phyloP scores from a whole-genome alignment of 2,113 vertebrate species.

The Scytalopus superciliaris region DNA sequence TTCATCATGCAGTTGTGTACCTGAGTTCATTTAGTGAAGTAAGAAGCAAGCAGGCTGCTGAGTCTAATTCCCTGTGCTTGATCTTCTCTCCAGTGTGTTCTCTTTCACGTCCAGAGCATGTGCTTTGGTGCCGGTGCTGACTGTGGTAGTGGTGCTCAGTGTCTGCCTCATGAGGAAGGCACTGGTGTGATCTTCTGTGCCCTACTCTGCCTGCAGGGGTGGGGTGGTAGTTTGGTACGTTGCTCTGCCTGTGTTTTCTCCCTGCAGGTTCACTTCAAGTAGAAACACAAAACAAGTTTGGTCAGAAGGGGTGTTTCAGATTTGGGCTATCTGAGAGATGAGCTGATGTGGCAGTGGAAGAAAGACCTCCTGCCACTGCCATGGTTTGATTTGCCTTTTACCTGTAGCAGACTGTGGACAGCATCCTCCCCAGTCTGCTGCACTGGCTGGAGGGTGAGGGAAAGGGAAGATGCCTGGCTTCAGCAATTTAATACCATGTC shows the following conservation, averaged over 20 bases:
- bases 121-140: neutral
- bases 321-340: neutral
- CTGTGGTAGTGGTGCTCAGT: neutral
- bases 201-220: neutral
- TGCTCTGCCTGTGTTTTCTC: neutral
- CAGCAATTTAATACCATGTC: neutral
- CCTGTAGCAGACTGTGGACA: neutral
- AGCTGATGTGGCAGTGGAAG: neutral
- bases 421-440: neutral
- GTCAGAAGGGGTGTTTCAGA: neutral
- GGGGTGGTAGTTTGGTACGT: too few relatives aligned
- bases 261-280: neutral
- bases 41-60: neutral
- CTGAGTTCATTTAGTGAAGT: neutral
- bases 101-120: neutral
- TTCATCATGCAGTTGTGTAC: neutral
- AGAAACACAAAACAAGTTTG: neutral
- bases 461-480: neutral
- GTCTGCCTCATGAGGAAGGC: neutral
- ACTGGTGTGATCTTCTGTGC: neutral
- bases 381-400: neutral
- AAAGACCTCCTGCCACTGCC: neutral
- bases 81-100: neutral
- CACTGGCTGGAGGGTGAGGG: fast-evolving
- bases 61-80: neutral